Percentiles rank a stretch among this genome's conserved stretches.
phyloP scores from a whole-genome alignment of 2,113 vertebrate species.

The Alligator mississippiensis region DNA sequence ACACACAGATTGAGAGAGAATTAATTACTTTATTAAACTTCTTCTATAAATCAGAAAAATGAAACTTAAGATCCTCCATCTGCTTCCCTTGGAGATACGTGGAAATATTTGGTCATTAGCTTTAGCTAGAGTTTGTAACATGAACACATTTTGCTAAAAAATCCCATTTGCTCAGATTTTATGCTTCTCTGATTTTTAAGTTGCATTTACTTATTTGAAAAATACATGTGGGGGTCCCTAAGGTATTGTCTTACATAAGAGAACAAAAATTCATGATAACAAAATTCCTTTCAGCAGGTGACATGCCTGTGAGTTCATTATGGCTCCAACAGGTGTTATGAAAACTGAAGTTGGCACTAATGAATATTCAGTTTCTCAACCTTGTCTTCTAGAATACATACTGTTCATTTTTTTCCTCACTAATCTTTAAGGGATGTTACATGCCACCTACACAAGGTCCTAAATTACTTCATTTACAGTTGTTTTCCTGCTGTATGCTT shows the following conservation, averaged over 20 bases:
- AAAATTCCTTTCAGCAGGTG: neutral
- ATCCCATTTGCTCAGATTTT: neutral
- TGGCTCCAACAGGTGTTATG: neutral
- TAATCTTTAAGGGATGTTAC: conserved; percentile 14
- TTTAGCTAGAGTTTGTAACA: neutral
- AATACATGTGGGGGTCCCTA: neutral
- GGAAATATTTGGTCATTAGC: neutral
- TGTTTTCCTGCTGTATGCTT: conserved; percentile 1
- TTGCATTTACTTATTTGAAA: neutral
- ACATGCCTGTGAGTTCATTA: neutral
- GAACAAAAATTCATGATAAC: neutral
- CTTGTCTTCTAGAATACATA: conserved; percentile 11
- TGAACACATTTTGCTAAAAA: neutral
- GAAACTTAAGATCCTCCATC: neutral
- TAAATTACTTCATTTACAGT: neutral
- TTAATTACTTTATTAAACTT: conserved; percentile 7
- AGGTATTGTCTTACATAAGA: neutral
- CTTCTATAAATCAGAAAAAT: neutral
- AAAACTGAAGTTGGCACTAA: neutral
- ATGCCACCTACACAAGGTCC: neutral
- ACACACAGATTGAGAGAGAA: neutral
- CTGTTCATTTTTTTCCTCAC: neutral
- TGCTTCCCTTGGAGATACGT: neutral
- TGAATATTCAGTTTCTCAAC: neutral
- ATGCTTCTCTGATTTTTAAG: neutral